phyloP scores from a whole-genome alignment of 2,113 vertebrate species.

The Sinocyclocheilus grahami region DNA sequence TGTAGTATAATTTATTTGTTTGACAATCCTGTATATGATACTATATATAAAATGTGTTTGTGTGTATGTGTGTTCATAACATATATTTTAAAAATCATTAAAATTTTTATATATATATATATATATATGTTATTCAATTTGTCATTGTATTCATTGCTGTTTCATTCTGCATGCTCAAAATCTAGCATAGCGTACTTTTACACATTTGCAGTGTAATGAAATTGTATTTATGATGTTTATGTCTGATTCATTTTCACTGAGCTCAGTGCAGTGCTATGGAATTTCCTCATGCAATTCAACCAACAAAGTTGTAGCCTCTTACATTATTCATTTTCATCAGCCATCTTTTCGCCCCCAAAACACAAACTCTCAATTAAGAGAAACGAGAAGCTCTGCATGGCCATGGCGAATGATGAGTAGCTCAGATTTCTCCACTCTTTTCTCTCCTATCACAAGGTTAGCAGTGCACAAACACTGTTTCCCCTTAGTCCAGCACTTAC shows the following conservation, averaged over 20 bases:
- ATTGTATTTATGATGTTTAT: not conserved
- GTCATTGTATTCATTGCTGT: not conserved
- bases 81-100: no score
- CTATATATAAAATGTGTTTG: no score
- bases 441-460: conserved; percentile 63
- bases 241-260: conserved; percentile 32
- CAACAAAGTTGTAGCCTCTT: conserved; percentile 43
- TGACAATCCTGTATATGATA: no score
- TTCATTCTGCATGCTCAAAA: not conserved
- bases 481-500: conserved; percentile 64
- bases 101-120: no score
- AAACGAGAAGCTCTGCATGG: conserved; percentile 39
- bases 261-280: conserved; percentile 3
- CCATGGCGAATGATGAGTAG: conserved; percentile 49
- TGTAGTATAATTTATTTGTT: no score
- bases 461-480: conserved; percentile 57
- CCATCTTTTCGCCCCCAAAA: conserved; percentile 42
- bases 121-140: not conserved
- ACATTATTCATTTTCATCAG: conserved; percentile 45
- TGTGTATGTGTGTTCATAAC: no score
- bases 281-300: conserved; percentile 21
- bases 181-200: not conserved
- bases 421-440: conserved; percentile 65
- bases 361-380: conserved; percentile 54
- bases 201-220: not conserved